Base-by-base conservation (phyloP, 2,113 vertebrate genomes). In the Chionomys nivalis region DNA sequence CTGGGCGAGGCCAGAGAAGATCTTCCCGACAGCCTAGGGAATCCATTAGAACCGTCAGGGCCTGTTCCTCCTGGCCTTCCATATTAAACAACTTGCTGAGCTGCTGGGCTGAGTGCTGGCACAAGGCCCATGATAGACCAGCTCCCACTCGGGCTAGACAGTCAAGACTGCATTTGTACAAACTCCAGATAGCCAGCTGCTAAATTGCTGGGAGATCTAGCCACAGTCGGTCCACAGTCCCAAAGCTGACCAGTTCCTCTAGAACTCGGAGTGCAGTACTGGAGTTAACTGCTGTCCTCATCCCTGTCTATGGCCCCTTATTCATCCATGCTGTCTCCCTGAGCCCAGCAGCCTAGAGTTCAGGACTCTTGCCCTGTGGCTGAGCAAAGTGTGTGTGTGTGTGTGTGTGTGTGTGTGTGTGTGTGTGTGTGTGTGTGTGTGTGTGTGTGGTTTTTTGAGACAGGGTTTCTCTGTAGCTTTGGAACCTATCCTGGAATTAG, bases 1-100 rank as follows among this genome's bases (percentile, higher is more conserved):
- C 97, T 99, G 99, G 63, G 99, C 99, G 0, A 99, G 98, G 33
- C 99, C 99, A 0, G 99, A 99, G 68, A 99, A 98, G 94, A 99
- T 99, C 98, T 99, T 99, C 66, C 99, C 99, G 5, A 99, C 98
- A 5, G 99, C 99, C 99, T 99, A 79, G 12, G 49, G 70, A 3
- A 14, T 4, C 42, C 31, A 31, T 52, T 97, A 39, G 77, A 52
- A 77, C 14, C 1, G 1, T 58, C 42, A 63, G 73, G 55, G 12
- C 17, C 31, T 3, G 21, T 10, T 33, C 10, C 26, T 14, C 52
- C 72, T 9, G 1, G 55, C 4, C 47, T 31, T 31, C 89, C 26
- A 86, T n/a, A n/a, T 19, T 16, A 33, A 87, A 58, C 52, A 1
- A 23, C 12, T 3, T 52, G 58, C 5, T 1, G 0, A 0, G 2